Evolutionary conservation across 2,797 vertebrate species (phyloP), one percentile per base, ranked within the genome.

Genomic region (Phaenicophaeus curvirostris): DNA sequence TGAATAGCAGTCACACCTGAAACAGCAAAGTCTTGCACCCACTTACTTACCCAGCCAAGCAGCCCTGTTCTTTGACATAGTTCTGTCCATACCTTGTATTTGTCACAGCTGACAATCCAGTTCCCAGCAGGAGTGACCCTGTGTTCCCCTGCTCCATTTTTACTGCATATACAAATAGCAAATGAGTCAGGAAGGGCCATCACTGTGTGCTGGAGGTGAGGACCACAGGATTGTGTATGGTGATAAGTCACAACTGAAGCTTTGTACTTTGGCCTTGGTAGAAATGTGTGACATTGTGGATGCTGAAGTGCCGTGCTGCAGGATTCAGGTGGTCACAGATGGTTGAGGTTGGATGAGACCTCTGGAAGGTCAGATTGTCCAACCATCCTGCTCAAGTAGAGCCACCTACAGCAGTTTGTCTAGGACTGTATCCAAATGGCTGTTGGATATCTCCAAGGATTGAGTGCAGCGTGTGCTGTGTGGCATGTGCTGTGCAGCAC

Each of bases 11-110:
- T 71, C 35, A 42, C 54, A 62, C 8, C 25, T 25, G 33, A 68
- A 37, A 41, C 11, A 41, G 9, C 69, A 59, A 59, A 48, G 9
- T 28, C 30, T 20, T 2, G 0, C 24, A 57, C 24, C 35, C 0
- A 0, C 35, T 83, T 6, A 0, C 24, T 50, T 51, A n/a, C 13
- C 31, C 54, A 61, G 41, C n/a, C 41, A 50, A 31, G 54, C 28
- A 53, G 37, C 28, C 24, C 15, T 41, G 6, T 23, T 67, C 20
- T 42, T 67, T 67, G 54, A 50, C 12, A 9, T 53, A 35, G 17
- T 63, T 69, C 71, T 48, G 27, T 48, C 71, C 13, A 13, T 42
- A 53, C 41, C 41, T 39, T 78, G 23, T 33, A 33, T 66, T 55
- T 67, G 35, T 50, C 21, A 8, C 66, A 44, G 41, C 30, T 73